These are phyloP conservation scores for Chelon auratus DNA, from an alignment of 2,797 vertebrate species.

Conservation along the genomic window DNA sequence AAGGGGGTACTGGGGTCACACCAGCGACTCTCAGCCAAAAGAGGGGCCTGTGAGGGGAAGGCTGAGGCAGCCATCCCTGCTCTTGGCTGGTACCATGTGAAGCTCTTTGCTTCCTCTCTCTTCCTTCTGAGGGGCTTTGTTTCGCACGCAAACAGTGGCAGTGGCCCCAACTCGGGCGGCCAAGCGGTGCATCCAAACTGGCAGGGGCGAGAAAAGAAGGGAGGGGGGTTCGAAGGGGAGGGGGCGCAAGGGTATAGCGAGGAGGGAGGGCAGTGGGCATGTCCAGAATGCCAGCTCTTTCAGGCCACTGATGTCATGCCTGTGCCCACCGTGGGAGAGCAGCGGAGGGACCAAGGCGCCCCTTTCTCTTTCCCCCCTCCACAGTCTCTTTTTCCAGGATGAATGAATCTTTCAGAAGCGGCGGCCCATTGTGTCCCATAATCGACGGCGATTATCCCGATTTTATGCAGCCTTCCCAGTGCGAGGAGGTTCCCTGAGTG, in stretches of 20 bases:
- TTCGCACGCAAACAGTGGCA: conserved; percentile 83
- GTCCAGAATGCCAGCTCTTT: conserved; percentile 84
- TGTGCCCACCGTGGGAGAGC: conserved; percentile 89
- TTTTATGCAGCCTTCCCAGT: conserved; percentile 87
- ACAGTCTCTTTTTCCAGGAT: conserved; percentile 82
- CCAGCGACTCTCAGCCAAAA: conserved; percentile 75
- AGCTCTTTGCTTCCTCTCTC: conserved; percentile 84
- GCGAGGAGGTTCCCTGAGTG: conserved; percentile 81
- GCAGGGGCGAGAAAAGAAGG: conserved; percentile 73
- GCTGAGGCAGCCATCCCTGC: conserved; percentile 74
- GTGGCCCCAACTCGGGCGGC: conserved; percentile 81
- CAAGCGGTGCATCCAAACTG: conserved; percentile 82
- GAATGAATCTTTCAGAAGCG: conserved; percentile 88
- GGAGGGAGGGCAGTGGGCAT: conserved; percentile 69
- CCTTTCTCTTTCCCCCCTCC: conserved; percentile 68
- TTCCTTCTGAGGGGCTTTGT: conserved; percentile 86
- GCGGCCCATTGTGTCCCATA: conserved; percentile 84
- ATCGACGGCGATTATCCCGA: conserved; percentile 87
- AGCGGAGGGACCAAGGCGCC: conserved; percentile 76
- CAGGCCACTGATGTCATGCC: conserved; percentile 87
- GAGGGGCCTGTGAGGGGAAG: conserved; percentile 77
- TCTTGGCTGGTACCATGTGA: conserved; percentile 88
- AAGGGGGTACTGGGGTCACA: conserved; percentile 74
- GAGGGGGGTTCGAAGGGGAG: conserved; percentile 47
- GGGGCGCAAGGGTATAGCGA: conserved; percentile 63